phyloP scores from a whole-genome alignment of 2,797 vertebrate genomes.

The Sarcoramphus papa region DNA sequence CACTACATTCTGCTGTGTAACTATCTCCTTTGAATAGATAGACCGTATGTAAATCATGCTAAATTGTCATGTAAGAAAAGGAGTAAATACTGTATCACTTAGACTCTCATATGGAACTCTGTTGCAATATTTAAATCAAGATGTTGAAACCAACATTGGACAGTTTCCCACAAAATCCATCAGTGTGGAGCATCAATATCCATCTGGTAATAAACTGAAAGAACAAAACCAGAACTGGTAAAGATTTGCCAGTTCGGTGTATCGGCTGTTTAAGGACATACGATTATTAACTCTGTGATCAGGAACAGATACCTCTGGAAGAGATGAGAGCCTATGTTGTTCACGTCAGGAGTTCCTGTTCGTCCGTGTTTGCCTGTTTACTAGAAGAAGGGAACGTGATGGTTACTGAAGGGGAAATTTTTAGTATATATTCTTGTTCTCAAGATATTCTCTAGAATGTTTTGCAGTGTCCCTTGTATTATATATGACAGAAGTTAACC shows the following conservation, averaged over 20 bases:
- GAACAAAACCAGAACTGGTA: background rate
- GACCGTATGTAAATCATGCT: background rate
- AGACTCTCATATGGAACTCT: background rate
- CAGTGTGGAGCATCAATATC: background rate
- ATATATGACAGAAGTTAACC: background rate
- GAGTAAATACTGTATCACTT: background rate
- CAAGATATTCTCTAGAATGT: background rate
- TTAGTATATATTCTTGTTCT: background rate
- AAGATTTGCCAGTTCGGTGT: background rate
- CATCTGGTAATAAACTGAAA: background rate
- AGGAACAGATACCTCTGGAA: background rate
- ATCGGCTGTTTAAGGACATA: accelerated
- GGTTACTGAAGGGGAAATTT: background rate
- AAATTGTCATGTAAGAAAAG: background rate
- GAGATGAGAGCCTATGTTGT: background rate
- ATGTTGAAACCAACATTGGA: background rate
- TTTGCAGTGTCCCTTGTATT: background rate
- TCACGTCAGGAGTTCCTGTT: background rate
- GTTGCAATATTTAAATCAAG: background rate
- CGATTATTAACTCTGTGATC: background rate
- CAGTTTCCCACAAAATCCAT: background rate
- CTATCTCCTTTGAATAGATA: background rate
- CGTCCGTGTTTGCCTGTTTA: background rate
- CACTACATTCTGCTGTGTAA: background rate
- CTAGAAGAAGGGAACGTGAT: background rate